Evolutionary conservation across 2,113 vertebrate genomes (phyloP).

Genomic region (Pyrgilauda ruficollis): DNA sequence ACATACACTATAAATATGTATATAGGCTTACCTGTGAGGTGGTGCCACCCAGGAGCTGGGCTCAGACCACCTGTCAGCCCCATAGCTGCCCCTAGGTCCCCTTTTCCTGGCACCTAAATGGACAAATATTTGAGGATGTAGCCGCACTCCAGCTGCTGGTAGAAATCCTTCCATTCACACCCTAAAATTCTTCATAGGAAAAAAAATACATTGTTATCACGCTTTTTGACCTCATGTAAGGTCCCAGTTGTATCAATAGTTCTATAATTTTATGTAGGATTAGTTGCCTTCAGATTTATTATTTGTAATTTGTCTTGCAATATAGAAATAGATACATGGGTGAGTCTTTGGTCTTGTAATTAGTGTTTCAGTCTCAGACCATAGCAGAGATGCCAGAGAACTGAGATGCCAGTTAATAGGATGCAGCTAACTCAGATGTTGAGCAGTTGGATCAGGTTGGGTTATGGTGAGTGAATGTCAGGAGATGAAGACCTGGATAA

Average conservation of each 20-base stretch:
- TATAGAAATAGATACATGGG: neutral
- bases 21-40: neutral
- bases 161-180: neutral
- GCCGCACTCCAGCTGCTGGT: neutral
- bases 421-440: neutral
- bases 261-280: neutral
- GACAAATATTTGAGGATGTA: neutral
- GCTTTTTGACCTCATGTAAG: neutral
- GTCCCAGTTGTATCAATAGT: neutral
- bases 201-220: neutral
- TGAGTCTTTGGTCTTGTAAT: neutral
- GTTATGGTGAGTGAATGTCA: neutral
- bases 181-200: neutral
- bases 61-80: neutral
- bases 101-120: neutral
- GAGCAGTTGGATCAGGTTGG: neutral
- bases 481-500: neutral
- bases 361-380: neutral
- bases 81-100: neutral
- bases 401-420: neutral
- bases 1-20: too few species aligned
- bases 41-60: neutral
- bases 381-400: neutral
- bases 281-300: neutral
- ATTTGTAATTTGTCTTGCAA: neutral